Percentiles rank a stretch among this genome's conserved stretches.
Evolutionary conservation across 2,113 vertebrate species (phyloP).

Genomic region (Menura novaehollandiae): DNA sequence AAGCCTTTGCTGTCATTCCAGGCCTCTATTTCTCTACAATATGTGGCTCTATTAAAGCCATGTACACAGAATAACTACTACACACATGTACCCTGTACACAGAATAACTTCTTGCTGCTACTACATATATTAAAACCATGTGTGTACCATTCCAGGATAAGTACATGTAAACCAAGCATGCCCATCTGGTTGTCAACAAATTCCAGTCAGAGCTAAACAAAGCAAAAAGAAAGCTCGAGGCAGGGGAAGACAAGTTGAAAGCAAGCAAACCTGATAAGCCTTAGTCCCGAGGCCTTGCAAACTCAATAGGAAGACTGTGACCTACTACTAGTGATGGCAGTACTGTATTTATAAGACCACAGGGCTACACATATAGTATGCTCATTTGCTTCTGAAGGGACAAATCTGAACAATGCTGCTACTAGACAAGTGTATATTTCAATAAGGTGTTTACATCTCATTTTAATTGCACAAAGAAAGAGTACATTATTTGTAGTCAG

Average conservation of each 20-base stretch:
- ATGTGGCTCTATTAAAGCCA: not conserved
- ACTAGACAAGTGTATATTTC: not conserved
- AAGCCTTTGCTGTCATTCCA: not conserved
- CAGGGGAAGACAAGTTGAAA: not conserved
- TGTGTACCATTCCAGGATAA: not conserved
- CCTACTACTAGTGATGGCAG: not conserved
- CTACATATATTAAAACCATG: not conserved
- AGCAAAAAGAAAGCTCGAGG: not conserved
- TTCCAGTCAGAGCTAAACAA: not conserved
- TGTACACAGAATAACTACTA: not conserved
- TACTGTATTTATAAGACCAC: not conserved
- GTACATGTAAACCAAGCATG: not conserved
- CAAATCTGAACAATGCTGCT: not conserved
- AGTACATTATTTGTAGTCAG: not conserved
- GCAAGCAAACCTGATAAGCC: not conserved
- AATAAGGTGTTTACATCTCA: not conserved
- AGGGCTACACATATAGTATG: accelerated
- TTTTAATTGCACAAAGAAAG: not conserved
- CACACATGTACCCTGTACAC: not conserved
- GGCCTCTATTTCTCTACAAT: not conserved
- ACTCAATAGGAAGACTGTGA: not conserved
- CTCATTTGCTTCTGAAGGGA: not conserved
- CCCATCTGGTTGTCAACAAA: not conserved
- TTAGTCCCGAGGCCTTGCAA: not conserved
- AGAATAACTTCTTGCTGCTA: not conserved